phyloP scores from a whole-genome alignment of 2,113 vertebrate genomes.

The Amazona guildingii region DNA sequence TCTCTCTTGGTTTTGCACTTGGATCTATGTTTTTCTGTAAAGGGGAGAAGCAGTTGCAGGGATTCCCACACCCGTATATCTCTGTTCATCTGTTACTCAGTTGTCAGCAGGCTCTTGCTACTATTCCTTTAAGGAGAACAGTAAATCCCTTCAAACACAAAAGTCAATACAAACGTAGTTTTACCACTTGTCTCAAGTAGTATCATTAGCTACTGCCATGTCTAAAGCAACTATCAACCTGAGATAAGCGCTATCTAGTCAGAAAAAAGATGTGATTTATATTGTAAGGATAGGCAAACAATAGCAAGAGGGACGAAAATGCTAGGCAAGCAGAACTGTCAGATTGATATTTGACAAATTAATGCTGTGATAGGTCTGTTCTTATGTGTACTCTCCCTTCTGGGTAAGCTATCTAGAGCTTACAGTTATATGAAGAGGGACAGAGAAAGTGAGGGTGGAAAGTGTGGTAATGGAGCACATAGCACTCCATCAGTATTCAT shows the following conservation, averaged over 20 bases:
- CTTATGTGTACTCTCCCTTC: neutral
- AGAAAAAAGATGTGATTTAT: neutral
- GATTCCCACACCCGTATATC: neutral
- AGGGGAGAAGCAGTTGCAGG: neutral
- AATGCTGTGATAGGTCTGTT: neutral
- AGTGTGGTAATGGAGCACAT: fast-evolving
- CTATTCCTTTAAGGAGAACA: neutral
- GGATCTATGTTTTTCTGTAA: neutral
- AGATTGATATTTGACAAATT: neutral
- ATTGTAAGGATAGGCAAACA: neutral
- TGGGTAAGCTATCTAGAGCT: neutral
- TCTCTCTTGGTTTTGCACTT: neutral
- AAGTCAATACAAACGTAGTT: neutral
- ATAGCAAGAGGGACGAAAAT: neutral
- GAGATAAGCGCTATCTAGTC: neutral
- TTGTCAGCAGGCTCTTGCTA: neutral
- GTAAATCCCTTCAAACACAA: neutral
- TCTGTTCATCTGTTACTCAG: neutral
- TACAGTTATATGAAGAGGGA: neutral
- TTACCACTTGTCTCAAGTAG: neutral
- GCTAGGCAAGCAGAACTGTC: neutral
- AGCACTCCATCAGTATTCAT: fast-evolving
- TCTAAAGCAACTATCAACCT: neutral
- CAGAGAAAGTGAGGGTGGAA: fast-evolving
- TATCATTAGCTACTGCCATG: neutral